These are phyloP conservation scores for Drosophila lutescens DNA, from an alignment of 2,888 invertebrate genomes.

Conservation along the genomic window DNA sequence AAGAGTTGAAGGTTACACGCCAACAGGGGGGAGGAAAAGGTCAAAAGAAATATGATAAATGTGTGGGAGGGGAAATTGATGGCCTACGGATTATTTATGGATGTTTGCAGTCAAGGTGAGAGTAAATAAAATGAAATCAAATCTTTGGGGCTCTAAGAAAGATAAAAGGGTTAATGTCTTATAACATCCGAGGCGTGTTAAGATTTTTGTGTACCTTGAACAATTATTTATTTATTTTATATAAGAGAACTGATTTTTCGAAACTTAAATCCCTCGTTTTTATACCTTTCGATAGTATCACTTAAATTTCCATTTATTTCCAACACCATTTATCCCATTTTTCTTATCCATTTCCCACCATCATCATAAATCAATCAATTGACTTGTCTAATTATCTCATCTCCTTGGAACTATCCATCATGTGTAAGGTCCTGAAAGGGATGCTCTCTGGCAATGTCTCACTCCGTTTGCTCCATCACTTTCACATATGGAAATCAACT, in stretches of 20 bases:
- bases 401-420: constrained; percentile 37
- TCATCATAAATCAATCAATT: constrained; percentile 40
- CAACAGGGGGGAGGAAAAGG: background rate
- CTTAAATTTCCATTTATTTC: background rate
- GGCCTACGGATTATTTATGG: background rate
- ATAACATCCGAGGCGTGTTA: no score
- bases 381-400: constrained; percentile 41
- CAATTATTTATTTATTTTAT: no score
- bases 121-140: background rate
- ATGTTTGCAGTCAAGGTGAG: background rate
- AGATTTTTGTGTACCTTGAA: no score
- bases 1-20: constrained; percentile 8
- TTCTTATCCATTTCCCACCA: background rate
- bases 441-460: constrained; percentile 6
- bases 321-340: background rate
- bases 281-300: background rate
- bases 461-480: constrained; percentile 4
- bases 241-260: no score
- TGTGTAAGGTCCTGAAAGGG: constrained; percentile 18
- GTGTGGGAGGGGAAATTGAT: background rate
- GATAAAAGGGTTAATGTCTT: background rate
- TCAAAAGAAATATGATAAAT: background rate
- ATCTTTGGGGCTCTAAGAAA: background rate
- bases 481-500: constrained; percentile 35
- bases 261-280: no score